Evolutionary conservation across 2,113 vertebrate species (phyloP).

Genomic region (Oreotrochilus melanogaster): DNA sequence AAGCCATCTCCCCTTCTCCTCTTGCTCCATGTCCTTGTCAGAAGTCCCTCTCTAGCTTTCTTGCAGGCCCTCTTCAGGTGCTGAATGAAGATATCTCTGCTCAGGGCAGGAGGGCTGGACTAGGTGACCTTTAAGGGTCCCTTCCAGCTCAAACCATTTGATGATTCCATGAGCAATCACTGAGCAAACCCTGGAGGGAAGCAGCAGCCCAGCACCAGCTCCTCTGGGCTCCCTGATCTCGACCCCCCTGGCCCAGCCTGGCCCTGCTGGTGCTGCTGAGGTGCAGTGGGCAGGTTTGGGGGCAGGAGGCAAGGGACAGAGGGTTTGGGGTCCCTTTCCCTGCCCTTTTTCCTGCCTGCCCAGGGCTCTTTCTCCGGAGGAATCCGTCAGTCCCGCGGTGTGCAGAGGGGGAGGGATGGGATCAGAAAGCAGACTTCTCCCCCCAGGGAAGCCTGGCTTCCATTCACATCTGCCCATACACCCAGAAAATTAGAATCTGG

Average conservation of each 20-base stretch:
- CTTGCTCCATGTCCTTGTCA: too few species aligned
- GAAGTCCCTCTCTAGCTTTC: too few species aligned
- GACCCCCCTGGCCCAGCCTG: background rate
- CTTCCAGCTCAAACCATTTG: background rate
- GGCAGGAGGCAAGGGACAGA: rapidly evolving
- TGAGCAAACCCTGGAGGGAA: background rate
- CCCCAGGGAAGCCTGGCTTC: background rate
- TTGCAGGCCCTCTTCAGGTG: too few species aligned
- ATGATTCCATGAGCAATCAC: background rate
- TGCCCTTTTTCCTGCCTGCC: rapidly evolving
- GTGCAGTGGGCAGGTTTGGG: background rate
- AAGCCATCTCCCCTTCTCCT: too few species aligned
- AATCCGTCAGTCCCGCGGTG: background rate
- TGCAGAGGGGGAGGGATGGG: rapidly evolving
- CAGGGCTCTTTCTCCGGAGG: background rate
- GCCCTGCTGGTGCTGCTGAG: background rate
- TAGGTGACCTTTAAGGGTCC: background rate
- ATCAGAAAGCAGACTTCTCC: background rate
- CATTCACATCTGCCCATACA: constrained; percentile 27
- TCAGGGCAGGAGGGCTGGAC: rapidly evolving
- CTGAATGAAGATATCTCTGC: background rate
- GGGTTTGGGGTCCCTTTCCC: background rate
- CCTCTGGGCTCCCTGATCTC: background rate
- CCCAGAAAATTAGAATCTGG: constrained; percentile 54
- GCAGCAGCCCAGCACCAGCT: background rate